Conservation (phyloP, 1,140 invertebrate species). For the Cotesia vestalis region DNA sequence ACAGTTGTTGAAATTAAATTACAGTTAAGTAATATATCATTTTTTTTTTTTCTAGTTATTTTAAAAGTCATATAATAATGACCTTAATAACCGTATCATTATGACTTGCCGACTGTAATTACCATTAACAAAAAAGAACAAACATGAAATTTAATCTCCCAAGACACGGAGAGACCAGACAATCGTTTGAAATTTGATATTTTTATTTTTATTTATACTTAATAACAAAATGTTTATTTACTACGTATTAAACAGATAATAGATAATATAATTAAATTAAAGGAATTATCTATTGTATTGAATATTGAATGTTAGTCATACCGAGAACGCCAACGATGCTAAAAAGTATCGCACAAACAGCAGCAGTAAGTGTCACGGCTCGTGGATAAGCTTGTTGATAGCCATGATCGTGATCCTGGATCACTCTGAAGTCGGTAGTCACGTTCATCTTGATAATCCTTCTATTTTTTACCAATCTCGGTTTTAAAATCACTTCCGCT, state of each 20-base stretch:
- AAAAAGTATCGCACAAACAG: conserved; percentile 80
- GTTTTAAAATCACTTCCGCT: no score
- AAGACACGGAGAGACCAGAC: not conserved
- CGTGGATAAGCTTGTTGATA: conserved; percentile 66
- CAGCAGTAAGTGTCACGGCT: conserved; percentile 77
- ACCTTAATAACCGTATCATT: no score
- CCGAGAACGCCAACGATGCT: conserved; percentile 80
- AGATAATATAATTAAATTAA: not conserved
- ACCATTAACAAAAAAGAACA: no score
- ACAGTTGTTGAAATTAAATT: no score
- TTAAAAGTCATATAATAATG: no score
- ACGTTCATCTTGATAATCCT: conserved; percentile 22
- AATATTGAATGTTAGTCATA: conserved; percentile 53
- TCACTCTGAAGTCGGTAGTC: conserved; percentile 29
- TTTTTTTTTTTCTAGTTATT: no score
- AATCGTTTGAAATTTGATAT: no score
- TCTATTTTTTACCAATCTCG: not conserved
- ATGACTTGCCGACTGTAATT: no score
- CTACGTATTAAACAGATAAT: not conserved
- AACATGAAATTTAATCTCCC: no score
- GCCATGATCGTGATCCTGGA: conserved; percentile 27
- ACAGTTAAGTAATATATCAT: no score
- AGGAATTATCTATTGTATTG: not conserved
- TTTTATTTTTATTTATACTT: no score
- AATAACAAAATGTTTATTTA: no score